Evolutionary conservation across 2,888 invertebrate genomes (phyloP).

Genomic region (Zygogramma bicolorata): DNA sequence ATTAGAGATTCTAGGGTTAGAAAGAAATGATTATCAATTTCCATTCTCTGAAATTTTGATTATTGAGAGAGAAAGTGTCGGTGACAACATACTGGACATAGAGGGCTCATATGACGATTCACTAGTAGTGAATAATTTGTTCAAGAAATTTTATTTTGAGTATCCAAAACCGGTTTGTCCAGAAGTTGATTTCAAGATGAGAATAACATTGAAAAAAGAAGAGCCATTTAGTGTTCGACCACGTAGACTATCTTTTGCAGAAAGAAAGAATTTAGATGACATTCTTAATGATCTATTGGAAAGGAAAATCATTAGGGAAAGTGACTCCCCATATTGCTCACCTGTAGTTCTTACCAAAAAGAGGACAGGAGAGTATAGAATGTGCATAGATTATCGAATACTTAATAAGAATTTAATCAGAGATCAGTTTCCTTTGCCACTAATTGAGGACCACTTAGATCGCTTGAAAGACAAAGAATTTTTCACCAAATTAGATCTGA

Average conservation of each 20-base stretch:
- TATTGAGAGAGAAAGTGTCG: not conserved
- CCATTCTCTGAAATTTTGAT: not conserved
- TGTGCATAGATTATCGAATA: slow-evolving; percentile 53
- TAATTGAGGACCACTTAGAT: slow-evolving; percentile 54
- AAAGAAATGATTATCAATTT: too few species aligned
- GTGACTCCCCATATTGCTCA: slow-evolving; percentile 51
- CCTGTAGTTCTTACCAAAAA: slow-evolving; percentile 50
- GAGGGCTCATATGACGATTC: not conserved
- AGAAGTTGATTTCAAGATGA: slow-evolving; percentile 44
- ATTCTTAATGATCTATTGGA: slow-evolving; percentile 42
- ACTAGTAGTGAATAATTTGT: slow-evolving; percentile 13
- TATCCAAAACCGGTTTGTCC: slow-evolving; percentile 20
- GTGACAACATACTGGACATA: too few species aligned
- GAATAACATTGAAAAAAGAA: slow-evolving; percentile 34
- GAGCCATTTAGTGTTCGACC: slow-evolving; percentile 37
- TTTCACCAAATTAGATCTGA: slow-evolving; percentile 54
- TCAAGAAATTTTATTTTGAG: slow-evolving; percentile 14
- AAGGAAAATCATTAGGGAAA: slow-evolving; percentile 39
- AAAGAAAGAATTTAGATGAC: slow-evolving; percentile 35
- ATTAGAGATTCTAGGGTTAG: too few species aligned
- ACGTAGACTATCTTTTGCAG: slow-evolving; percentile 39
- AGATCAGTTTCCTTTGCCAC: slow-evolving; percentile 50
- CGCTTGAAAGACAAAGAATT: slow-evolving; percentile 47
- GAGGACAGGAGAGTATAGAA: slow-evolving; percentile 50
- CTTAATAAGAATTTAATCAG: slow-evolving; percentile 50